Conservation (phyloP, 2,888 invertebrate species). For the Rhabditophanes sp. region DNA sequence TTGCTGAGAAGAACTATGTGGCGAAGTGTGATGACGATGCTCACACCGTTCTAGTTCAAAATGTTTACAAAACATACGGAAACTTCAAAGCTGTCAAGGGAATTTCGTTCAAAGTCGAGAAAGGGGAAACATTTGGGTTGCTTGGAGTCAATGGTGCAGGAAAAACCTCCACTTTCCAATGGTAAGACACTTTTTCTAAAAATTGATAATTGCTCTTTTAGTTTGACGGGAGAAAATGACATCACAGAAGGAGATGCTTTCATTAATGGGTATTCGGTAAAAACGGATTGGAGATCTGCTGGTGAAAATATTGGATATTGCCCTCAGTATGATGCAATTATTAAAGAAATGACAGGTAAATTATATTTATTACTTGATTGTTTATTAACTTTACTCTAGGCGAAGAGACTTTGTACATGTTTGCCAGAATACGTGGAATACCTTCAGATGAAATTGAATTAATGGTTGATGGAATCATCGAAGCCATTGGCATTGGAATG, state of each 20-base stretch:
- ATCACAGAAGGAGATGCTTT: slow-evolving; percentile 27
- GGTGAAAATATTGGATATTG: slow-evolving; percentile 53
- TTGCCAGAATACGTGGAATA: slow-evolving; percentile 55
- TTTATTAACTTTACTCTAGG: too few relatives aligned
- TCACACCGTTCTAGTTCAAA: slow-evolving; percentile 16
- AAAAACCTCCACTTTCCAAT: slow-evolving; percentile 35
- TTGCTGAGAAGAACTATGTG: slow-evolving; percentile 22
- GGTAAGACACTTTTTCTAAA: slow-evolving; percentile 1
- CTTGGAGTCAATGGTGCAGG: slow-evolving; percentile 36
- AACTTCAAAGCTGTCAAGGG: slow-evolving; percentile 30
- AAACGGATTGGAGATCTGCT: slow-evolving; percentile 24
- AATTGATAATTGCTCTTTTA: slow-evolving; percentile 7
- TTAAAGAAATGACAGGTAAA: slow-evolving; percentile 58
- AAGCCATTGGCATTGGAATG: slow-evolving; percentile 12
- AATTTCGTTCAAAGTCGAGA: slow-evolving; percentile 28
- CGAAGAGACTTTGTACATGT: slow-evolving; percentile 55
- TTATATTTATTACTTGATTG: too few relatives aligned
- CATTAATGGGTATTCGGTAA: slow-evolving; percentile 25
- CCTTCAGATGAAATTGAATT: slow-evolving; percentile 23
- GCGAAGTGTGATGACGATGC: slow-evolving; percentile 5
- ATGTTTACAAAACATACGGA: slow-evolving; percentile 25
- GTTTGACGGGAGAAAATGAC: slow-evolving; percentile 30
- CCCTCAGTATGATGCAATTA: slow-evolving; percentile 61
- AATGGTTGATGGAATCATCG: slow-evolving; percentile 12
- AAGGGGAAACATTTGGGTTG: slow-evolving; percentile 28